A percentile compares a stretch with the other conserved stretches of the same genome.
Conservation (phyloP, 2,888 invertebrate species). For the Philhelius pedissequus region DNA sequence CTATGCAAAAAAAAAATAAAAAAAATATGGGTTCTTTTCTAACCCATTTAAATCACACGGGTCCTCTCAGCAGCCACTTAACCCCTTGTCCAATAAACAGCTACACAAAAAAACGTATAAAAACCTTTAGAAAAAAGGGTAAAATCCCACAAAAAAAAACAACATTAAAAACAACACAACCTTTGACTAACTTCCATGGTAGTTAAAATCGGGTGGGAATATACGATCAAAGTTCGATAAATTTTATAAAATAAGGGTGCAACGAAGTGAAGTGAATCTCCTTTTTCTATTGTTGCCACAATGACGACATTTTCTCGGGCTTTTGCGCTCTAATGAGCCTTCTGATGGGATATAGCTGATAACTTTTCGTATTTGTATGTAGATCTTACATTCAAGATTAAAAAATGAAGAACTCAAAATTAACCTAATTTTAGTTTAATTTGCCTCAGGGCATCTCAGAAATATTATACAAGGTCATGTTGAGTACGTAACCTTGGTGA, state of each 20-base stretch:
- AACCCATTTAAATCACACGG: slow-evolving; percentile 35
- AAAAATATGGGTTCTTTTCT: not conserved
- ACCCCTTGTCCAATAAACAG: slow-evolving; percentile 42
- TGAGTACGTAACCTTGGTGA: not conserved
- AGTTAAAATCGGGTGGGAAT: too few species aligned
- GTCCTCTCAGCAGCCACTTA: slow-evolving; percentile 49
- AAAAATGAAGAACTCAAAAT: not conserved
- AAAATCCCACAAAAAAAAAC: slow-evolving; percentile 2
- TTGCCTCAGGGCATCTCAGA: not conserved
- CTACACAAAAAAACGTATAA: not conserved
- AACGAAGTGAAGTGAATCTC: slow-evolving; percentile 28
- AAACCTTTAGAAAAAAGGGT: slow-evolving; percentile 15
- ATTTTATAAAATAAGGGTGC: not conserved
- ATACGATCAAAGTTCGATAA: slow-evolving; percentile 21
- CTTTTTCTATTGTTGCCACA: slow-evolving; percentile 1
- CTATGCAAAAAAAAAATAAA: not conserved
- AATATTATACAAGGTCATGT: not conserved
- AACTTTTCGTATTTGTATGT: not conserved
- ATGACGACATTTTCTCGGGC: not conserved
- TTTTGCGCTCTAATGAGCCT: slow-evolving; percentile 38
- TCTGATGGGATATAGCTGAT: slow-evolving; percentile 36
- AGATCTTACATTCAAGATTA: slow-evolving; percentile 2
- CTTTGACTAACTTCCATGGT: slow-evolving; percentile 18
- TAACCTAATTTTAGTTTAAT: slow-evolving; percentile 5
- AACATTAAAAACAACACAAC: not conserved